Evolutionary conservation across 2,888 invertebrate genomes (phyloP).

Genomic region (Carpatolechia fugitivella): DNA sequence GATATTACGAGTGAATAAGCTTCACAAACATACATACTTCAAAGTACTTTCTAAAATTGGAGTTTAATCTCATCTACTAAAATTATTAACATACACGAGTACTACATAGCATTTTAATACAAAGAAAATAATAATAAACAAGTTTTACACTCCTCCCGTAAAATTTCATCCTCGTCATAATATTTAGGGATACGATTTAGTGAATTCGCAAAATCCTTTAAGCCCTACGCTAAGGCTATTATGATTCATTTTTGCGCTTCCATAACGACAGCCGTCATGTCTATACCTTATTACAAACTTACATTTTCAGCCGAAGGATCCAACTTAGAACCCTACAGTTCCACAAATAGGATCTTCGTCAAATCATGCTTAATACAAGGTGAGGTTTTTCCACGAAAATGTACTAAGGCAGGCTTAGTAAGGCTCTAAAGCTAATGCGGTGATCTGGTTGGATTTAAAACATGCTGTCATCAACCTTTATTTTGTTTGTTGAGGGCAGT

Average conservation of each 20-base stretch:
- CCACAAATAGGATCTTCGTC: background rate
- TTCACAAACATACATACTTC: no score
- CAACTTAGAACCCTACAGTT: background rate
- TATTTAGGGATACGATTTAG: background rate
- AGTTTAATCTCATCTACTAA: no score
- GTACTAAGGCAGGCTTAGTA: constrained; percentile 9
- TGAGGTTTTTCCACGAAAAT: constrained; percentile 8
- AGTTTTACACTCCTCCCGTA: background rate
- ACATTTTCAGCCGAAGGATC: constrained; percentile 1
- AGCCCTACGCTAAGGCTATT: constrained; percentile 18
- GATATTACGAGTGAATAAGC: no score
- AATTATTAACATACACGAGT: no score
- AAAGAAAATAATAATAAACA: no score
- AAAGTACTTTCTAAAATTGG: no score
- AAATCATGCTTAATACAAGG: background rate
- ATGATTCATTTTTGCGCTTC: constrained; percentile 29
- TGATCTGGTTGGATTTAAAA: constrained; percentile 11
- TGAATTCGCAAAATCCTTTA: constrained; percentile 9
- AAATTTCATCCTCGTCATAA: background rate
- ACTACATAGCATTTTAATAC: no score
- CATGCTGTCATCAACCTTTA: constrained; percentile 1
- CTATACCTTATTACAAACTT: constrained; percentile 19
- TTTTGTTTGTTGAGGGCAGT: constrained; percentile 1
- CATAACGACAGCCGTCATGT: constrained; percentile 26
- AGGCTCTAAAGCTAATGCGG: constrained; percentile 13